Evolutionary conservation across 2,888 invertebrate species (phyloP).

Genomic region (Chalcosyrphus nemorum): DNA sequence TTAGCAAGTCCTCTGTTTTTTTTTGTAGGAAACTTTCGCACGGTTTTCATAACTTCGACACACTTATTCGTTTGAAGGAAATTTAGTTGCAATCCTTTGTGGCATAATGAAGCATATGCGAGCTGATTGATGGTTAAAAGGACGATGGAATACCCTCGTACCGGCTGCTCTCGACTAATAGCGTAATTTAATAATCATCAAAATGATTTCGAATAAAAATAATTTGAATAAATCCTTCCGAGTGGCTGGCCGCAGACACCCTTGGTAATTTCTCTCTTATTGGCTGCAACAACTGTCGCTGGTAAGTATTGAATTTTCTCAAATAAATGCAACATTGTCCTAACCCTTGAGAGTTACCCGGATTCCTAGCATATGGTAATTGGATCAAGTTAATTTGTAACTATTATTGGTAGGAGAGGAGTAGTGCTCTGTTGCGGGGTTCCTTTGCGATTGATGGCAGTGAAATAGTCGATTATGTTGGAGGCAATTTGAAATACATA

Average conservation of each 20-base stretch:
- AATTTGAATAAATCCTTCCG: constrained; percentile 71
- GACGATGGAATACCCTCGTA: constrained; percentile 4
- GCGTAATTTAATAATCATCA: constrained; percentile 69
- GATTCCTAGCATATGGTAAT: constrained; percentile 65
- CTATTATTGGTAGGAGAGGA: too few relatives aligned
- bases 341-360: background rate
- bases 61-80: constrained; percentile 39
- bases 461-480: too few relatives aligned
- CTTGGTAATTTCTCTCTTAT: constrained; percentile 60
- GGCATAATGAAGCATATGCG: constrained; percentile 40
- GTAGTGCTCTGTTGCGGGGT: too few relatives aligned
- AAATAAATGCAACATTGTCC: constrained; percentile 52
- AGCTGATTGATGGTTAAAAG: constrained; percentile 32
- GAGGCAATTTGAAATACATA: too few relatives aligned
- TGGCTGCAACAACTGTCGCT: constrained; percentile 70
- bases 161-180: constrained; percentile 53
- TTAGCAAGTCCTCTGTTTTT: too few relatives aligned
- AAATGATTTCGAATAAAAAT: constrained; percentile 53
- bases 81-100: background rate
- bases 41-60: constrained; percentile 42
- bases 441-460: too few relatives aligned
- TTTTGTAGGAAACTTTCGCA: constrained; percentile 55
- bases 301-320: constrained; percentile 46
- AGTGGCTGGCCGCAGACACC: constrained; percentile 73
- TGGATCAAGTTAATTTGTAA: constrained; percentile 70